Evolutionary conservation across 2,888 invertebrate genomes (phyloP).

Genomic region (Apodemia duryi): DNA sequence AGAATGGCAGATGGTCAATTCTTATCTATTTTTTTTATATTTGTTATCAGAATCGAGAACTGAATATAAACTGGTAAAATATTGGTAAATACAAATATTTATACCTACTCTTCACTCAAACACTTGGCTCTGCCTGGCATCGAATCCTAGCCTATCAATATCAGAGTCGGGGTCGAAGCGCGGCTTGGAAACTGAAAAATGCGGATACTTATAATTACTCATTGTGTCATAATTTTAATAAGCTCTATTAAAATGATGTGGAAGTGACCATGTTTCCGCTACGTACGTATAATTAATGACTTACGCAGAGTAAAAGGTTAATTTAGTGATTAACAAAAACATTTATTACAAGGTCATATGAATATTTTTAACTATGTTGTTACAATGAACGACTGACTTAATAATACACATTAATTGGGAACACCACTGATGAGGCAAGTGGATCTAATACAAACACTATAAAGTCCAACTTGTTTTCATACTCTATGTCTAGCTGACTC

Average conservation of each 20-base stretch:
- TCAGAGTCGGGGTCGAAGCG: too few species aligned
- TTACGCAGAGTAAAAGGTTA: not conserved
- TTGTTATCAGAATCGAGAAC: too few species aligned
- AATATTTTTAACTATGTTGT: slow-evolving; percentile 8
- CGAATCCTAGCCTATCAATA: too few species aligned
- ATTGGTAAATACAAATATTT: too few species aligned
- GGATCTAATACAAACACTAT: not conserved
- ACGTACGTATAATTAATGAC: not conserved
- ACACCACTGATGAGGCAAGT: not conserved
- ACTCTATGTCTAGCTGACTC: too few species aligned
- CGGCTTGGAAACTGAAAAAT: not conserved
- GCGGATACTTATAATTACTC: not conserved
- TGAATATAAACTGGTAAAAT: too few species aligned
- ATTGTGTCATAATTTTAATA: slow-evolving; percentile 2
- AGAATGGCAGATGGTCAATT: too few species aligned
- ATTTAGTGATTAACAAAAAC: not conserved
- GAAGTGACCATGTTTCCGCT: slow-evolving; percentile 8
- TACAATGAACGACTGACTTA: not conserved
- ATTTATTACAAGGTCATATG: slow-evolving; percentile 1
- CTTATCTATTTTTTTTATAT: too few species aligned
- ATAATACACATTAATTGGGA: slow-evolving; percentile 2
- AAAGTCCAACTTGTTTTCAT: too few species aligned
- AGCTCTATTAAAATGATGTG: not conserved
- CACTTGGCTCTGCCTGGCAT: too few species aligned
- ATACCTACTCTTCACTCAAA: too few species aligned